phyloP scores from a whole-genome alignment of 2,113 vertebrate species.

The Rhadina sibilatrix region DNA sequence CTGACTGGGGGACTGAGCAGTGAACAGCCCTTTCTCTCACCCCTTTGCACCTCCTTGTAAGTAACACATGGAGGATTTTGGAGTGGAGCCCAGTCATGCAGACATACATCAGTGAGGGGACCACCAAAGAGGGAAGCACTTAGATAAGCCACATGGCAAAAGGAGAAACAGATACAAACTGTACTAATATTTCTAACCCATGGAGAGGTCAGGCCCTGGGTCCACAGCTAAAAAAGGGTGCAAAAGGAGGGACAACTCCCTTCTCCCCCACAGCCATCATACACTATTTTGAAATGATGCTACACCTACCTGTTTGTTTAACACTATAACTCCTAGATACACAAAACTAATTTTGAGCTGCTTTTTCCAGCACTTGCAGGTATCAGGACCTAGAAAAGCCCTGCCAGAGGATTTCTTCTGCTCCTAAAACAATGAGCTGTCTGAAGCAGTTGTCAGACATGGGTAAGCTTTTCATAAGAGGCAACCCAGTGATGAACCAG shows the following conservation, averaged over 20 bases:
- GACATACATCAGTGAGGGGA: not conserved
- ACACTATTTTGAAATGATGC: not conserved
- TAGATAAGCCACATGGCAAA: not conserved
- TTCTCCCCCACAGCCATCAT: not conserved
- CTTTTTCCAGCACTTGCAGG: not conserved
- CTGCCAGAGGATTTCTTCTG: not conserved
- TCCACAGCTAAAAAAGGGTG: not conserved
- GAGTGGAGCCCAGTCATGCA: not conserved
- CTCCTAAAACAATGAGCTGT: rapidly evolving
- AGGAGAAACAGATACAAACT: not conserved
- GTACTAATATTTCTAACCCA: not conserved
- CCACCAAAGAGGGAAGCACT: not conserved
- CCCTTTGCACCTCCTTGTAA: not conserved
- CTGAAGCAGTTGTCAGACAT: not conserved
- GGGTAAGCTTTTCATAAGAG: not conserved
- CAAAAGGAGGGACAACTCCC: not conserved
- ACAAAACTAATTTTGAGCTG: not conserved
- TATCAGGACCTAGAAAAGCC: not conserved
- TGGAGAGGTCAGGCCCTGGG: not conserved
- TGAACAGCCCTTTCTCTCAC: not conserved
- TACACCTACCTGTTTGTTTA: not conserved
- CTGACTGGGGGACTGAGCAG: not conserved
- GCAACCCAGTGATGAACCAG: not conserved
- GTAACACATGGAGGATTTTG: not conserved
- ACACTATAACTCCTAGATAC: not conserved